Conservation (phyloP, 2,113 vertebrate genomes). For the Podarcis raffonei region DNA sequence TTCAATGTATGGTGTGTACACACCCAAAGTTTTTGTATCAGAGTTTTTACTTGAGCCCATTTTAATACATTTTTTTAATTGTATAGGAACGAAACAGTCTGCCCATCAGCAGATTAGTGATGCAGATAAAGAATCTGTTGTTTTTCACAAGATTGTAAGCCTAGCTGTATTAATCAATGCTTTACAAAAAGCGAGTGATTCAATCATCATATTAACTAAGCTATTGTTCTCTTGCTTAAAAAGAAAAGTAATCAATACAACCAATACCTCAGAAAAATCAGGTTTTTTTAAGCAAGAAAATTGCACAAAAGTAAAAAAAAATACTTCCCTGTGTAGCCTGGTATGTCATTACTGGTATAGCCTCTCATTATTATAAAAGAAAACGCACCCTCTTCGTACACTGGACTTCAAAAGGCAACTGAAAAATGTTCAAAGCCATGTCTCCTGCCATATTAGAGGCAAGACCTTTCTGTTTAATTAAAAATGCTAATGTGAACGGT, state of each 20-base stretch:
- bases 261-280: background rate
- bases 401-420: slow-evolving; percentile 40
- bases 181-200: no score
- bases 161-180: no score
- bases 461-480: slow-evolving; percentile 67
- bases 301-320: slow-evolving; percentile 6
- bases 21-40: background rate
- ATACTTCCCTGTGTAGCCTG: slow-evolving; percentile 2
- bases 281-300: fast-evolving
- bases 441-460: slow-evolving; percentile 42
- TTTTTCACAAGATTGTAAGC: background rate
- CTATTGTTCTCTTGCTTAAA: background rate
- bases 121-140: background rate
- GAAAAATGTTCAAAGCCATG: slow-evolving; percentile 55
- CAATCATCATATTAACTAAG: no score
- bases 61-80: background rate
- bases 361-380: slow-evolving; percentile 37
- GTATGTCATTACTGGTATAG: slow-evolving; percentile 27
- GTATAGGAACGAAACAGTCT: background rate
- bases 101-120: background rate
- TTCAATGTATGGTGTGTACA: no score
- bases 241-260: background rate
- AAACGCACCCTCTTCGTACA: slow-evolving; percentile 38
- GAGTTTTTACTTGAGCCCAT: background rate
- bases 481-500: slow-evolving; percentile 69